These are phyloP conservation scores for Drosophila ficusphila DNA, from an alignment of 1,140 invertebrate species.

Conservation along the genomic window DNA sequence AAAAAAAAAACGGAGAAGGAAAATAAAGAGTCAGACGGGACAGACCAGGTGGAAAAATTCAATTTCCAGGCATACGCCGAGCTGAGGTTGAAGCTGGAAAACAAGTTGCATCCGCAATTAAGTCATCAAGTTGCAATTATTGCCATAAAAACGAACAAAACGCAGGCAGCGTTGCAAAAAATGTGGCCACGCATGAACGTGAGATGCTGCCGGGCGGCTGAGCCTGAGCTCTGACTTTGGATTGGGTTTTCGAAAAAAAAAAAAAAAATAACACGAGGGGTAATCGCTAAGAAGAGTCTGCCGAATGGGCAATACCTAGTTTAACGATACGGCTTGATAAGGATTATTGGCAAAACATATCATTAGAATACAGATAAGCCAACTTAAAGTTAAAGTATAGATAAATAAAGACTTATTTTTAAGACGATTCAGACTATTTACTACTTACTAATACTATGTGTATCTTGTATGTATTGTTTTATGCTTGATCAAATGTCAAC, in stretches of 20 bases:
- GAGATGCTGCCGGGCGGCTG: slow-evolving; percentile 57
- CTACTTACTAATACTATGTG: no score
- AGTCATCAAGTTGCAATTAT: slow-evolving; percentile 83
- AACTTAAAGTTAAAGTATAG: no score
- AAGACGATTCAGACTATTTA: no score
- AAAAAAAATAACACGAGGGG: background rate
- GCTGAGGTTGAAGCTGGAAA: slow-evolving; percentile 59
- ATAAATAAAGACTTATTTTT: no score
- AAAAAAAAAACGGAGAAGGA: background rate
- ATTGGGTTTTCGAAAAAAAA: slow-evolving; percentile 10
- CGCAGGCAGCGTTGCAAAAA: slow-evolving; percentile 69
- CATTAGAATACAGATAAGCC: no score
- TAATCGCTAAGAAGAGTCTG: background rate
- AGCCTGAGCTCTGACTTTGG: slow-evolving; percentile 16
- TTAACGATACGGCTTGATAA: no score
- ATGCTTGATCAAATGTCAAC: no score
- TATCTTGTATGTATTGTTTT: no score
- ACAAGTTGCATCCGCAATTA: slow-evolving; percentile 83
- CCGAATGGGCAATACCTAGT: background rate
- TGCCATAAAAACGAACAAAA: slow-evolving; percentile 83
- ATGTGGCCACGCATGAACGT: slow-evolving; percentile 80
- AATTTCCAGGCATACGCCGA: slow-evolving; percentile 69
- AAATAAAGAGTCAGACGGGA: slow-evolving; percentile 22
- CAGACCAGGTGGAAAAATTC: slow-evolving; percentile 79
- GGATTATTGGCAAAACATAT: no score